phyloP scores from a whole-genome alignment of 2,113 vertebrate genomes.

The Nycticryphes semicollaris region DNA sequence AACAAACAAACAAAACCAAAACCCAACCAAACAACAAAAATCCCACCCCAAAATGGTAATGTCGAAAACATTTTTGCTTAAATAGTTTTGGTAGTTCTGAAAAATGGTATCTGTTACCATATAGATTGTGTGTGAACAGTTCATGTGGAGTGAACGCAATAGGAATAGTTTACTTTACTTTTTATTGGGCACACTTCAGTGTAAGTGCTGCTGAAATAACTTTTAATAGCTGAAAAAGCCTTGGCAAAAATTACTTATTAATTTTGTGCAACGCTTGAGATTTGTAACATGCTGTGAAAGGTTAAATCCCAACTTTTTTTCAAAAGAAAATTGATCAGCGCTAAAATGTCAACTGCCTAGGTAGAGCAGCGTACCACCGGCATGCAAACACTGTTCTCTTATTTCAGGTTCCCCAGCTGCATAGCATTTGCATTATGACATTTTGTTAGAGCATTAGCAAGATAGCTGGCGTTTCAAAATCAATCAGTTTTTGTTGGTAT shows the following conservation, averaged over 20 bases:
- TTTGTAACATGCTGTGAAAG: slow-evolving; percentile 47
- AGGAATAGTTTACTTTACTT: not conserved
- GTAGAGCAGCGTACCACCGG: slow-evolving; percentile 2
- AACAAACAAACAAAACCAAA: no score
- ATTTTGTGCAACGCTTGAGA: slow-evolving; percentile 35
- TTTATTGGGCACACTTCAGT: not conserved
- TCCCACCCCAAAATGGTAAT: not conserved
- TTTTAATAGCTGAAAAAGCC: not conserved
- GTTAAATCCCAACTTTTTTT: slow-evolving; percentile 55
- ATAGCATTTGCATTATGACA: slow-evolving; percentile 75
- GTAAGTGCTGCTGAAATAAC: not conserved
- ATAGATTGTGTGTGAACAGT: not conserved
- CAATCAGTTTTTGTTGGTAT: slow-evolving; percentile 36
- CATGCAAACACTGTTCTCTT: slow-evolving; percentile 57
- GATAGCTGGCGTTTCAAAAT: slow-evolving; percentile 65
- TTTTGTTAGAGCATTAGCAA: slow-evolving; percentile 70
- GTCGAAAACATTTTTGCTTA: not conserved
- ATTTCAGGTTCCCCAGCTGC: slow-evolving; percentile 59
- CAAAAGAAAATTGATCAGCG: slow-evolving; percentile 57
- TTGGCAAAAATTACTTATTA: slow-evolving; percentile 6
- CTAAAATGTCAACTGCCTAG: slow-evolving; percentile 66
- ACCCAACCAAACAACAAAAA: no score
- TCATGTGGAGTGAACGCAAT: not conserved
- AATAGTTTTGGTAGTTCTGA: not conserved
- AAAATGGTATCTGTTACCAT: not conserved